Evolutionary conservation across 2,113 vertebrate species (phyloP).

Genomic region (Pyxicephalus adspersus): DNA sequence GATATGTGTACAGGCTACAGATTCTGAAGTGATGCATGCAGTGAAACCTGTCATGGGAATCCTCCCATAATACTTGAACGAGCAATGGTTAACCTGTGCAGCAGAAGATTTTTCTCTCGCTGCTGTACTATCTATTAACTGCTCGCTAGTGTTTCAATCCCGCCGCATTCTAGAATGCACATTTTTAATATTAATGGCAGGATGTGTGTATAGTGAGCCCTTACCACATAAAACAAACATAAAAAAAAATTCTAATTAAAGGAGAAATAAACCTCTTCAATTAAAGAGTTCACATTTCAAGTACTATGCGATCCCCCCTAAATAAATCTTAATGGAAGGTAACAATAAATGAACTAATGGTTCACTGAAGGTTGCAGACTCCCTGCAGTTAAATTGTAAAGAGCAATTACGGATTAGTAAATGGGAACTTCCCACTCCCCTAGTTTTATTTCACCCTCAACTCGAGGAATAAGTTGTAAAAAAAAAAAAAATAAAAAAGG

Average conservation of each 20-base stretch:
- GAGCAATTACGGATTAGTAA: conserved; percentile 68
- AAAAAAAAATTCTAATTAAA: conserved; percentile 51
- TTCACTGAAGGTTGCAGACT: conserved; percentile 54
- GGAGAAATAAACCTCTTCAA: conserved; percentile 49
- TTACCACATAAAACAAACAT: conserved; percentile 43
- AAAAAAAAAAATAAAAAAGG: conserved; percentile 79
- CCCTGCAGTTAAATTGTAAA: conserved; percentile 66
- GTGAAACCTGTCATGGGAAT: background rate
- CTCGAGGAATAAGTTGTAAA: conserved; percentile 72
- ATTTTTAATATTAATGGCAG: conserved; percentile 37
- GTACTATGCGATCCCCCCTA: conserved; percentile 34
- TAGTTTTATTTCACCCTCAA: conserved; percentile 60
- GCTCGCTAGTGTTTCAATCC: conserved; percentile 19
- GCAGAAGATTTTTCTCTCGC: background rate
- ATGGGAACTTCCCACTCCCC: conserved; percentile 41
- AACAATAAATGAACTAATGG: conserved; percentile 55
- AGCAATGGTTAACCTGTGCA: conserved; percentile 23
- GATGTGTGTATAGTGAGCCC: background rate
- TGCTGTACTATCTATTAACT: conserved; percentile 1
- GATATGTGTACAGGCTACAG: no score
- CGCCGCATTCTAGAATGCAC: conserved; percentile 16
- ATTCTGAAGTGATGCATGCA: no score
- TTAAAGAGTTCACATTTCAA: conserved; percentile 50
- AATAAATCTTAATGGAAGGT: conserved; percentile 52
- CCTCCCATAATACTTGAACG: no score